phyloP scores from a whole-genome alignment of 2,888 invertebrate genomes.

The Andrena flavipes region DNA sequence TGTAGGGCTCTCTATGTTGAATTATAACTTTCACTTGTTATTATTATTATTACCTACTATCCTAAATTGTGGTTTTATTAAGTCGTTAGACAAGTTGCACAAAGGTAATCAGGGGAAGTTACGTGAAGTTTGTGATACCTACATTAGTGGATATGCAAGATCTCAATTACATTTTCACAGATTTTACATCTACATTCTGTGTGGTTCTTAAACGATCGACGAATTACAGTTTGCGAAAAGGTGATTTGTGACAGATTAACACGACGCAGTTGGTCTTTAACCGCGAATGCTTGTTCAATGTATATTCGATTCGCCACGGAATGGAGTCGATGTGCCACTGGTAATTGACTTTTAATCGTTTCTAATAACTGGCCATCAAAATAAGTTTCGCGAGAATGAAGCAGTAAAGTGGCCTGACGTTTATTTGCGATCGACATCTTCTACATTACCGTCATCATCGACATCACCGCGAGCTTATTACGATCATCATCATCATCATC shows the following conservation, averaged over 20 bases:
- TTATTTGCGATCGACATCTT: conserved; percentile 58
- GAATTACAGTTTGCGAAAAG: conserved; percentile 17
- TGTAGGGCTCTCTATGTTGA: no score
- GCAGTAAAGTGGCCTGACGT: conserved; percentile 66
- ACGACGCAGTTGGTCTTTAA: conserved; percentile 26
- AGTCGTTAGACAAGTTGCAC: neutral
- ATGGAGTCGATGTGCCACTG: conserved; percentile 44
- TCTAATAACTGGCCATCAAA: conserved; percentile 61
- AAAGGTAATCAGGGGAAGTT: neutral
- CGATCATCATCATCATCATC: conserved; percentile 41
- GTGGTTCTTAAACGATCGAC: neutral
- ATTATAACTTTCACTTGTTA: no score
- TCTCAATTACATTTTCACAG: neutral
- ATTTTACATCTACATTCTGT: neutral
- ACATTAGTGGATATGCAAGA: neutral
- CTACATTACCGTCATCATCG: conserved; percentile 63
- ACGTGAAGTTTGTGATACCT: neutral
- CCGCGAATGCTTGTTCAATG: neutral
- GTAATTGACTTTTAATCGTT: conserved; percentile 77
- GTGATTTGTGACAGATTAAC: conserved; percentile 21
- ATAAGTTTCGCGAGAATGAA: conserved; percentile 70
- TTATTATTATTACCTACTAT: no score
- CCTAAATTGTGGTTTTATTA: no score
- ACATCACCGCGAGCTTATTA: conserved; percentile 35
- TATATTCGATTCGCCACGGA: conserved; percentile 22